Base-by-base conservation (phyloP, 2,888 invertebrate species). In the Heterodera filipjevi region DNA sequence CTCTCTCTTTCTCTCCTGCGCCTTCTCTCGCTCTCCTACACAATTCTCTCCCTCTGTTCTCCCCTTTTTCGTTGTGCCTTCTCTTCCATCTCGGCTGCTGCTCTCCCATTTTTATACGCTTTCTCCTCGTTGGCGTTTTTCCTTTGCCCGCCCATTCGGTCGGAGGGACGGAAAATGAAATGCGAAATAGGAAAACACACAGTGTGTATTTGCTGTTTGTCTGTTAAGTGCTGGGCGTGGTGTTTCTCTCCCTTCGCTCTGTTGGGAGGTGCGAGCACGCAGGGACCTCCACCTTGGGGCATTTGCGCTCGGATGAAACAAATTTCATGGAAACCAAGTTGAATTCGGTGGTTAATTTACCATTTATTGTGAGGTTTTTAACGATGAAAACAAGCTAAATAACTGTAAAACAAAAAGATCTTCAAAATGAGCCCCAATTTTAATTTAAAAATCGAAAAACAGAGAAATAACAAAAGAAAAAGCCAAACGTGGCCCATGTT, bases 211-310 rank as follows among this genome's bases (percentile, higher is more conserved):
- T 39, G 39, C n/a, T 59, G 59, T 22, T 39, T 39, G 39, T 39
- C 5, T 39, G 39, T 39, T 39, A 10, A 12, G 39, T n/a, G 39
- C 39, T 39, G 39, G 39, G 39, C n/a, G 59, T 3, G 27, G n/a
- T 6, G 3, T 59, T 59, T n/a, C 27, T n/a, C 5, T 59, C 59
- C 1, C 59, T 59, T 59, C 10, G 5, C 59, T 59, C 6, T 10
- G 59, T 12, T 59, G n/a, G 59, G 59, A 59, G n/a, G 59, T 59
- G 59, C 8, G 59, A 59, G 59, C 59, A 27, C 59, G 59, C 59
- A 59, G 59, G 59, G 59, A 59, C 59, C 59, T 59, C 27, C 59
- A 12, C 59, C 27, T 3, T 10, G 22, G 27, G 59, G n/a, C 27
- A 22, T 22, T 59, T 59, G 0, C 22, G 5, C 12, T 59, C 27